Conservation (phyloP, 2,797 vertebrate genomes). For the Vespertilio murinus region DNA sequence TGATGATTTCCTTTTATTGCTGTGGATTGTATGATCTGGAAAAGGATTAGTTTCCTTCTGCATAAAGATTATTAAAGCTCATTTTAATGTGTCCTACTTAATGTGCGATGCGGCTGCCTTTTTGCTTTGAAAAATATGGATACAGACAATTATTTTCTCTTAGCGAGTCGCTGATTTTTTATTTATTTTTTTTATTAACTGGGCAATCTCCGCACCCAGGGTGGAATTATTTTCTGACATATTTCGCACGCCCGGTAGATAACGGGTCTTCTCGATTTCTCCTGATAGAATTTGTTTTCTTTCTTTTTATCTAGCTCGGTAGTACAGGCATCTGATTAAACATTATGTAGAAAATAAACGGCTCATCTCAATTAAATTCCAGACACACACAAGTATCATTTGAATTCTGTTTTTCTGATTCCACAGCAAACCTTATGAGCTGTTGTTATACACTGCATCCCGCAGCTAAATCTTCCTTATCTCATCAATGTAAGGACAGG, state of each 20-base stretch:
- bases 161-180: constrained; percentile 68
- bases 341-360: constrained; percentile 60
- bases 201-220: constrained; percentile 24
- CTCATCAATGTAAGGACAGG: constrained; percentile 66
- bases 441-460: constrained; percentile 31
- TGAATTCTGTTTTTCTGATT: constrained; percentile 60
- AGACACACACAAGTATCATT: constrained; percentile 50
- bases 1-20: constrained; percentile 80
- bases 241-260: constrained; percentile 63
- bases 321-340: constrained; percentile 61
- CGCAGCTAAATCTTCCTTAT: constrained; percentile 71
- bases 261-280: constrained; percentile 62
- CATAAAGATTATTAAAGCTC: constrained; percentile 81
- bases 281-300: constrained; percentile 63
- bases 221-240: constrained; percentile 69
- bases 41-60: constrained; percentile 84
- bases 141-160: constrained; percentile 72
- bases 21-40: constrained; percentile 83
- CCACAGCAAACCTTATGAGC: constrained; percentile 62
- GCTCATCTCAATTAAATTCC: constrained; percentile 71
- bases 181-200: constrained; percentile 72
- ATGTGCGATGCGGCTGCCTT: constrained; percentile 75
- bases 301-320: constrained; percentile 59
- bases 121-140: constrained; percentile 76
- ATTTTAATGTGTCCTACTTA: constrained; percentile 78